Evolutionary conservation across 2,888 invertebrate genomes (phyloP).

Genomic region (Lasioglossum morio): DNA sequence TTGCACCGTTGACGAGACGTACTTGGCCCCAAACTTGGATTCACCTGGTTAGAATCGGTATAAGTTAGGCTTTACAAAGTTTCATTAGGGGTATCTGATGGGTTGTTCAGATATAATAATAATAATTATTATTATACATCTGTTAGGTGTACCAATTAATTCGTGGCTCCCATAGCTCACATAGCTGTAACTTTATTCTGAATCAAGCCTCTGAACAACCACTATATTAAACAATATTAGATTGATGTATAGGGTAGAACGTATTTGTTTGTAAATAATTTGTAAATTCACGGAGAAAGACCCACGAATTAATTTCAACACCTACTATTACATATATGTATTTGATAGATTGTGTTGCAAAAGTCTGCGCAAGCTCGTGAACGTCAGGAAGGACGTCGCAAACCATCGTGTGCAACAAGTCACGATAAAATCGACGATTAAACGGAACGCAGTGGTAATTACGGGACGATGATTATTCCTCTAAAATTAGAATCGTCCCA

Average conservation of each 20-base stretch:
- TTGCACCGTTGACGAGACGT: constrained; percentile 49
- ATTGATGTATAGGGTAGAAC: background rate
- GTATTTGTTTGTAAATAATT: background rate
- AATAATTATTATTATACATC: no score
- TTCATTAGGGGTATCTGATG: no score
- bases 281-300: background rate
- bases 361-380: background rate
- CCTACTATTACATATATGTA: background rate
- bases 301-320: background rate
- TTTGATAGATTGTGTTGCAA: background rate
- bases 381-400: background rate
- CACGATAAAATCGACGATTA: constrained; percentile 39
- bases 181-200: no score
- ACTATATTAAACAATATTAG: background rate
- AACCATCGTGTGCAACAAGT: background rate
- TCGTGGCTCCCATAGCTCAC: background rate
- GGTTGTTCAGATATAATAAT: no score
- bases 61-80: background rate
- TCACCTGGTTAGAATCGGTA: background rate
- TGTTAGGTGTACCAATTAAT: background rate
- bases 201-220: background rate
- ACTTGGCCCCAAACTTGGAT: background rate
- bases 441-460: background rate
- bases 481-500: constrained; percentile 3
- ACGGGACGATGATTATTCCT: background rate